Evolutionary conservation across 1,140 invertebrate species (phyloP), one percentile per base, ranked within the genome.

Genomic region (Eupeodes corollae): DNA sequence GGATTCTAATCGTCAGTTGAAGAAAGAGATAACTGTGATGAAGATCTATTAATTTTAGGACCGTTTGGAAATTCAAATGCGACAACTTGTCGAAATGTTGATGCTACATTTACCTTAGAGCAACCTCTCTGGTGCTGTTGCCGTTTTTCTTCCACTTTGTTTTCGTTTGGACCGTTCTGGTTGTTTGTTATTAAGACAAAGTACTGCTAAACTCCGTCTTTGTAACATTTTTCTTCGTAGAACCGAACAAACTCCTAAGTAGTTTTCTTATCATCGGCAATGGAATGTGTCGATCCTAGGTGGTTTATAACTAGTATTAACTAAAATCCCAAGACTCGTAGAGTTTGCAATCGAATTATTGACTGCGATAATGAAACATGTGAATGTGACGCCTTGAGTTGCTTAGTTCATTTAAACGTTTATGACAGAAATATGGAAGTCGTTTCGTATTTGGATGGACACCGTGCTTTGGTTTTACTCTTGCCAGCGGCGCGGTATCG

Each of bases 311-410:
- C 66, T 75, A 72, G 21, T 73, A 71, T 45, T 72, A 73, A 12
- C 69, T 57, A 43, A 73, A 77, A 49, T 73, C 68, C 50, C 74
- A 75, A 53, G 71, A 76, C 33, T 75, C 73, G 51, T 75, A 78
- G 6, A 77, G 51, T 58, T 74, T 76, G 56, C 76, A 78, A 15
- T 73, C 73, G 42, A 76, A 78, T 11, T 73, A 68, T 35, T 72
- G 63, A 1, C 59, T 56, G 57, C 75, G 73, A 55, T 76, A 75
- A 44, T 73, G 71, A 55, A 76, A 75, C 46, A 67, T 68, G 1
- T 74, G 71, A 52, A 76, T 72, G 47, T 78, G 76, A 42, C 74
- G 68, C 42, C 70, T 67, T 3, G 77, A 53, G 44, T 73, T 72
- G 37, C 62, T 57, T 1, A 69, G 54, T 9, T 66, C 64, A 26